Evolutionary conservation across 2,888 invertebrate genomes (phyloP), one percentile per base, ranked within the genome.

Genomic region (Apodemia zela): DNA sequence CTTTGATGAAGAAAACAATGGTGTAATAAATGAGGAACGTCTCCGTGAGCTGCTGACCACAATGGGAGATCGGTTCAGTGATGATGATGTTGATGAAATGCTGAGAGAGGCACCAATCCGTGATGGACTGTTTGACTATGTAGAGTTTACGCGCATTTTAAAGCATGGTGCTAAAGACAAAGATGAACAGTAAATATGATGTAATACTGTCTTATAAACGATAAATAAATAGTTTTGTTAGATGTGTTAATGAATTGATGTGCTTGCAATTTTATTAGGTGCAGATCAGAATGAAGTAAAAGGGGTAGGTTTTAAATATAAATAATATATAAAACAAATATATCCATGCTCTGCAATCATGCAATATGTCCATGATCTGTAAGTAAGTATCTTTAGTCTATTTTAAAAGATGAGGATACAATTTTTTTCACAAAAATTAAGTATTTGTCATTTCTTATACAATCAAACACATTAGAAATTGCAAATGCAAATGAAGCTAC

Each of bases 101-200:
- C 97, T 98, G 78, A 94, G 99, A 6, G 99, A 99, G 87, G 99
- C 99, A 42, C 99, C 99, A 4, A 99, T 99, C 76, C 97, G 98
- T 76, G 96, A 95, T 60, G 96, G 97, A 0, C 94, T 98, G 82
- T 99, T 99, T 81, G 98, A 99, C 90, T 99, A 99, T 81, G 95
- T 98, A 61, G 99, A 99, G 92, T 99, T 99, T 84, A 99, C 99
- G 45, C 95, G 99, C 79, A 99, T 99, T 80, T 93, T 99, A 74
- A 99, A 99, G 84, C 99, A 99, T 77, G 99, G 99, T 60, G 99
- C 99, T 77, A 99, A 99, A 90, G 99, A 99, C 74, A 98, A 98
- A 87, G 98, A 99, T 86, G 98, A 99, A 80, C 97, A 97, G 89
- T 97, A 93, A 90, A 65, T 49, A 51, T 13, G 6, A 15, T 42